Base-by-base conservation (phyloP, 1,140 invertebrate species). In the Drosophila leontia region DNA sequence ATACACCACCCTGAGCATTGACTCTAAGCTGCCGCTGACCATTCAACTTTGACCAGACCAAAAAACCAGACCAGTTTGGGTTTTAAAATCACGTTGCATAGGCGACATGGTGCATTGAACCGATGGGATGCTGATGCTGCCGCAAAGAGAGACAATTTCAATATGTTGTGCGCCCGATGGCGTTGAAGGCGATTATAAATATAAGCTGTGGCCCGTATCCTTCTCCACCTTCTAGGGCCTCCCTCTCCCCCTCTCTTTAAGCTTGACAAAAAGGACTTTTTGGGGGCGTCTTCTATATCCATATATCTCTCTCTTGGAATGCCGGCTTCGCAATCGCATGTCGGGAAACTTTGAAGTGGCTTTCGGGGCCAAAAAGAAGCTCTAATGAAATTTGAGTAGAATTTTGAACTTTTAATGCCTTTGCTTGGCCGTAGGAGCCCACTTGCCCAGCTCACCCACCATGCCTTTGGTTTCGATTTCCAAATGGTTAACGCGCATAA, bases 21-120 rank as follows among this genome's bases (percentile, higher is more conserved):
- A 64, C 71, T 58, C 57, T 7, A 19, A 19, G 15, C 44, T 34
- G 45, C 29, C 47, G 39, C 26, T 57, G 76, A 76, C 79, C 79
- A 67, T 81, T 82, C 61, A 83, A 78, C 80, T 79, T 56, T 69
- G 50, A 69, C 65, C 59, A 39, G 48, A 64, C 62, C 23, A 9
- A n/a, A 32, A 26, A 26, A 15, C 53, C 53, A 56, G 35, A 56
- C 53, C 35, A 37, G 23, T 39, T 56, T 23, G 53, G 53, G 63
- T 44, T 77, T 82, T 61, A 51, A 80, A 80, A 35, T 51, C 56
- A 59, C 60, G 53, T 56, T 59, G 35, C 59, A 55, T 63, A 50
- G 48, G 68, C 26, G 35, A 50, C 41, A 50, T 7, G 56, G 75
- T 56, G 19, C 62, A 48, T 60, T 82, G 80, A 82, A 82, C 80